phyloP scores from a whole-genome alignment of 2,113 vertebrate genomes.

The Ranitomeya variabilis region DNA sequence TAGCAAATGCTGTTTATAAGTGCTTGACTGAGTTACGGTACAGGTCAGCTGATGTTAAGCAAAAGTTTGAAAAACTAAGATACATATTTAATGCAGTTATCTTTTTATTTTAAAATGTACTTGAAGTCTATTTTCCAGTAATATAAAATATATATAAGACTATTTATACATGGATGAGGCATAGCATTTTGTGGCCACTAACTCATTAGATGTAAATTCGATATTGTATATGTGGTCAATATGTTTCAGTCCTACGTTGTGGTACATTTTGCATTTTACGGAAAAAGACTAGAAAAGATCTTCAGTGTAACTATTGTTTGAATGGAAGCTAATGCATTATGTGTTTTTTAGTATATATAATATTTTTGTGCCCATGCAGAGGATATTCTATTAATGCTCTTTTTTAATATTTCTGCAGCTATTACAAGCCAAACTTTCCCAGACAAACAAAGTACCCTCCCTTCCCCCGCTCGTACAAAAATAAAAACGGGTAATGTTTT shows the following conservation, averaged over 20 bases:
- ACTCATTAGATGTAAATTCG: background rate
- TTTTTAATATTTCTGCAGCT: constrained; percentile 25
- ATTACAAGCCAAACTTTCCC: constrained; percentile 21
- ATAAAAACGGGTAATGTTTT: constrained; percentile 30
- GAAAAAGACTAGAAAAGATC: too few relatives aligned
- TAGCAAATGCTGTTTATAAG: too few relatives aligned
- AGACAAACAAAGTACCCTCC: constrained; percentile 4
- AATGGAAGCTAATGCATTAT: background rate
- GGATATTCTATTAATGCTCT: constrained; percentile 3
- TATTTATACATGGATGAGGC: too few relatives aligned
- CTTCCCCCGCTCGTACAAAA: background rate
- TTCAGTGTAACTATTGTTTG: too few relatives aligned
- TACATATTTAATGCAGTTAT: too few relatives aligned
- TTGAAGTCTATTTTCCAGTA: too few relatives aligned
- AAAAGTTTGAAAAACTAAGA: too few relatives aligned
- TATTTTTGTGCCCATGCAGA: background rate
- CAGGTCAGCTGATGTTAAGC: too few relatives aligned
- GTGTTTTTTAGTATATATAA: background rate
- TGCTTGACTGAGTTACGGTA: too few relatives aligned
- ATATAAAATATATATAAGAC: too few relatives aligned
- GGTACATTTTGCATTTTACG: background rate
- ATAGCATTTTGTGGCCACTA: background rate
- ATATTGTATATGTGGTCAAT: background rate
- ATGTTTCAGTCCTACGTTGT: background rate
- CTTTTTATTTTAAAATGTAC: too few relatives aligned